Evolutionary conservation across 2,888 invertebrate genomes (phyloP), one percentile per base, ranked within the genome.

Genomic region (Coleophora flavipennella): DNA sequence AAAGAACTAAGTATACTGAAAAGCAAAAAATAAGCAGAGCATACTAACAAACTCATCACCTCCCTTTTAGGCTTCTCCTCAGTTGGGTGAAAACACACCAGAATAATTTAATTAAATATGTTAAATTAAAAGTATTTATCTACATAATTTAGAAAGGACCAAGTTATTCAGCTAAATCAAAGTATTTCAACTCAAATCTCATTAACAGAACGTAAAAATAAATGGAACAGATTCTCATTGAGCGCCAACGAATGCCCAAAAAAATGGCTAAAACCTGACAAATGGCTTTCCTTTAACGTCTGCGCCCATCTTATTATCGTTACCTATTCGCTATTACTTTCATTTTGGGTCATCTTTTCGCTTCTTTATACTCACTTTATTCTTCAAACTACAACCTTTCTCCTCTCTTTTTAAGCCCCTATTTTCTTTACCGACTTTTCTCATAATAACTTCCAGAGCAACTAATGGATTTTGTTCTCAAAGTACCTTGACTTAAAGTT

Each of bases 301-400:
- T 83, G 83, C 81, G 71, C 79, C 80, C 80, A 84, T 84, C 84
- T 84, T 83, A 84, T 83, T 83, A 84, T 83, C 84, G 78, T 81
- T 83, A n/a, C n/a, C n/a, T n/a, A 80, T 78, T 68, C 67, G 74
- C 79, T 81, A 77, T 74, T 79, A 79, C 79, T 46, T 45, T 81
- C 81, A 83, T 80, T 81, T 73, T 72, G 61, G 59, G 66, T 20
- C 68, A 73, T 71, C 70, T 74, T 74, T 72, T 68, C 62, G 62
- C 60, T 68, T 70, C 57, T 60, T 57, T 59, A 61, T 57, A 51
- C 55, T 44, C 33, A 39, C 28, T 42, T 14, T n/a, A 33, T 33
- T 58, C 63, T 35, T 36, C 40, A 31, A 73, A 56, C 45, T 40
- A 61, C 36, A 38, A 49, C 62, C 53, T 56, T 71, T 36, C 44